These are phyloP conservation scores for Geotrupes spiniger DNA, from an alignment of 2,888 invertebrate genomes.

Conservation along the genomic window DNA sequence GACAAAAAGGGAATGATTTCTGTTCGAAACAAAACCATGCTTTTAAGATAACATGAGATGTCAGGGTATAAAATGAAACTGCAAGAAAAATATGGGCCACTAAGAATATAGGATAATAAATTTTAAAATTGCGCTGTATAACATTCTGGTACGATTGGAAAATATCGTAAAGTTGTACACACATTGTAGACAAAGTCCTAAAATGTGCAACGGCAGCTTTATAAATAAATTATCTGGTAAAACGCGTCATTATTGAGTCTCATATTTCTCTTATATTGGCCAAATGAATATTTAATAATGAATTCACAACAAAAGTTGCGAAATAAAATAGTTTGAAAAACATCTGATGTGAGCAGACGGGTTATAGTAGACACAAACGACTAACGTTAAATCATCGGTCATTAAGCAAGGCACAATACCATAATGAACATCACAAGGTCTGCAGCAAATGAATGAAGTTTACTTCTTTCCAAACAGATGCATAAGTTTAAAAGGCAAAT, in stretches of 20 bases:
- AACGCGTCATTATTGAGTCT: not conserved
- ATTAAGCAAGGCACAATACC: slow-evolving; percentile 20
- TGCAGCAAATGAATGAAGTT: slow-evolving; percentile 14
- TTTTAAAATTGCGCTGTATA: slow-evolving; percentile 19
- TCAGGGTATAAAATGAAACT: slow-evolving; percentile 1
- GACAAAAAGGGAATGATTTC: not conserved
- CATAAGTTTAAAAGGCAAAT: slow-evolving; percentile 19
- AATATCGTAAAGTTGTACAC: slow-evolving; percentile 19
- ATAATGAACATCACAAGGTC: slow-evolving; percentile 23
- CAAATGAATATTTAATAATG: not conserved
- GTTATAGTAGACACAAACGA: slow-evolving; percentile 8
- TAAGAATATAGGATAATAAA: slow-evolving; percentile 19
- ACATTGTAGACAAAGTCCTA: slow-evolving; percentile 24
- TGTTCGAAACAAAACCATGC: slow-evolving; percentile 1
- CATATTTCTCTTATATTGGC: too few relatives aligned
- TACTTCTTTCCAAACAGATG: slow-evolving; percentile 17
- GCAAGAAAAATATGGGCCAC: slow-evolving; percentile 17
- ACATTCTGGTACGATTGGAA: slow-evolving; percentile 17
- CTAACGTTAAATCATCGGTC: slow-evolving; percentile 17
- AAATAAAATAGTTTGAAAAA: slow-evolving; percentile 15
- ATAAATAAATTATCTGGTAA: too few relatives aligned
- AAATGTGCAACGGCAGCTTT: slow-evolving; percentile 2
- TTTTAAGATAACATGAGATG: slow-evolving; percentile 4
- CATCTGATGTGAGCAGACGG: slow-evolving; percentile 5
- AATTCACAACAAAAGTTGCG: slow-evolving; percentile 4